Base-by-base conservation (phyloP, 2,888 invertebrate species). In the Ormia ochracea region DNA sequence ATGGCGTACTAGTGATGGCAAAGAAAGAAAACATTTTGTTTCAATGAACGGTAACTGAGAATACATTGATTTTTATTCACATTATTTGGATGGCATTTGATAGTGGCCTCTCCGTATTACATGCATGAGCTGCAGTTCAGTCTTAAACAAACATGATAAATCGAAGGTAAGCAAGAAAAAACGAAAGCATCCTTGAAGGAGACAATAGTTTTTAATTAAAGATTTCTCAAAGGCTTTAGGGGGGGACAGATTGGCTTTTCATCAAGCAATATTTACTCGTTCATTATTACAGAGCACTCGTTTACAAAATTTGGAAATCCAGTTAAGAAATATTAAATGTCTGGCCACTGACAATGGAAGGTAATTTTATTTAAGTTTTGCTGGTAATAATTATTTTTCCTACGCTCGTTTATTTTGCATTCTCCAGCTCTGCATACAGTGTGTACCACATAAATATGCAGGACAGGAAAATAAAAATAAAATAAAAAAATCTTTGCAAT, bases 31-130 rank as follows among this genome's bases (percentile, higher is more conserved):
- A 28, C 41, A 12, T 10, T 14, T 54, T 54, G 45, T 58, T 69
- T 28, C 28, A 36, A 48, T 21, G 21, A 33, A 21, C 28, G 36
- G 54, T 38, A 70, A 59, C 36, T 70, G 59, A n/a, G n/a, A 38
- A 10, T 17, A 54, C 61, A 65, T 65, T 54, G 63, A 73, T 56
- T 65, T 65, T 12, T 31, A 70, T 70, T 50, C 28, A 50, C 33
- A 31, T 50, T 73, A 56, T 65, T 73, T 21, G 73, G 65, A 65
- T 56, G 45, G 23, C 21, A 73, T 45, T 73, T 45, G 63, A 56
- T 45, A 48, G 45, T 56, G 63, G 73, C 12, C 56, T 58, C 58
- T 48, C 26, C 50, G 50, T 21, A 58, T 52, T 52, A 52, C 59
- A 50, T 38, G 59, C 70, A 21, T 70, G 48, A 50, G 38, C 17